phyloP scores from a whole-genome alignment of 2,113 vertebrate species.

The Phyllostomus discolor region DNA sequence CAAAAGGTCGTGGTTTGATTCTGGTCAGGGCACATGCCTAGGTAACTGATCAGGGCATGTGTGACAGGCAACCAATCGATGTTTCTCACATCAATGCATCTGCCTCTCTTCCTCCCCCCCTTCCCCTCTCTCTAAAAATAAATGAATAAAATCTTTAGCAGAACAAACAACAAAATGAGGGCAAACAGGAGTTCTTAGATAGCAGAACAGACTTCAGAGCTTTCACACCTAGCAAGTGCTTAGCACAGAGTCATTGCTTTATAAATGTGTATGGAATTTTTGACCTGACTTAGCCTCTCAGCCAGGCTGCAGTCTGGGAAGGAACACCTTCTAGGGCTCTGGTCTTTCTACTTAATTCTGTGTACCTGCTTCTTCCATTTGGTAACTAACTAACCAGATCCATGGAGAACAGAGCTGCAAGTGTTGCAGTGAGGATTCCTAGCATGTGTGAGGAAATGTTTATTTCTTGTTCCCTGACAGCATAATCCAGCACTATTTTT shows the following conservation, averaged over 20 bases:
- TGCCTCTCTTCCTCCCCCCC: too few relatives aligned
- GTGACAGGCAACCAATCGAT: too few relatives aligned
- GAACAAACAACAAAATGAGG: background rate
- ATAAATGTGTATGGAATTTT: background rate
- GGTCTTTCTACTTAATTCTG: background rate
- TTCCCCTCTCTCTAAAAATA: too few relatives aligned
- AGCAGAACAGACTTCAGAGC: background rate
- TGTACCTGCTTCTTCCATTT: background rate
- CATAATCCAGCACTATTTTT: background rate
- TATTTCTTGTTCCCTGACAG: background rate
- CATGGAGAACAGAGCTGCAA: background rate
- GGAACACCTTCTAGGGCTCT: background rate
- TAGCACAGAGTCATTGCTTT: background rate
- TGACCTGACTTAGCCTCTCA: background rate
- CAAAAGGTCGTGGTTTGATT: too few relatives aligned
- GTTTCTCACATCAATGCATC: too few relatives aligned
- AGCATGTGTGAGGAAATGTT: background rate
- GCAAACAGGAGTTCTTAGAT: background rate
- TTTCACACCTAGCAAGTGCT: background rate
- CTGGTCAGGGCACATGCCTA: too few relatives aligned
- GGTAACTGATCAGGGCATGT: too few relatives aligned
- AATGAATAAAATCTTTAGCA: too few relatives aligned
- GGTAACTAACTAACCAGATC: background rate
- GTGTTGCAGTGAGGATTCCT: background rate
- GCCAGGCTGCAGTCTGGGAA: background rate